Conservation (phyloP, 2,797 vertebrate genomes). For the Bovichtus diacanthus region DNA sequence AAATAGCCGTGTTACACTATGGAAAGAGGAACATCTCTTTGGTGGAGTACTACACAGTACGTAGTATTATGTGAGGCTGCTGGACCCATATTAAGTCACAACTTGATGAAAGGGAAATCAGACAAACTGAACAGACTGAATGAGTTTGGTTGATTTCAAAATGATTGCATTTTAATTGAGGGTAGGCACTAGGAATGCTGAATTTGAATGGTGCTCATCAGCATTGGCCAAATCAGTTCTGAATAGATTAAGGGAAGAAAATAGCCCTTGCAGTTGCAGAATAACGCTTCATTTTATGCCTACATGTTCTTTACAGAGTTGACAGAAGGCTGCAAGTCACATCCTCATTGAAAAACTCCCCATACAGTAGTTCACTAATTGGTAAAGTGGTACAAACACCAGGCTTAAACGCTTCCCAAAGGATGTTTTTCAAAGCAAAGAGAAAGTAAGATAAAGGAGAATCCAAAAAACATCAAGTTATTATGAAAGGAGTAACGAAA, state of each 20-base stretch:
- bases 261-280: neutral
- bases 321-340: neutral
- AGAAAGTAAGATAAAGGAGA: neutral
- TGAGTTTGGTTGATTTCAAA: neutral
- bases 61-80: neutral
- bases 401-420: neutral
- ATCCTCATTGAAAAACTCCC: neutral
- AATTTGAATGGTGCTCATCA: neutral
- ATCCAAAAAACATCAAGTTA: neutral
- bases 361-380: neutral
- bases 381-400: neutral
- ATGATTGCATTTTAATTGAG: neutral
- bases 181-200: neutral
- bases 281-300: neutral
- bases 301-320: neutral
- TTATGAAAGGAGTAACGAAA: neutral
- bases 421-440: slow-evolving; percentile 5
- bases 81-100: neutral
- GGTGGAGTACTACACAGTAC: slow-evolving; percentile 7
- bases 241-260: neutral
- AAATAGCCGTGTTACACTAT: slow-evolving; percentile 66
- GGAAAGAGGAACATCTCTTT: slow-evolving; percentile 44
- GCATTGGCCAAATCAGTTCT: neutral
- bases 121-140: neutral
- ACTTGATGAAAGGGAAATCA: slow-evolving; percentile 1